Percentiles rank a stretch among this genome's conserved stretches.
Evolutionary conservation across 1,140 invertebrate species (phyloP).

Genomic region (Drosophila kurseongensis): DNA sequence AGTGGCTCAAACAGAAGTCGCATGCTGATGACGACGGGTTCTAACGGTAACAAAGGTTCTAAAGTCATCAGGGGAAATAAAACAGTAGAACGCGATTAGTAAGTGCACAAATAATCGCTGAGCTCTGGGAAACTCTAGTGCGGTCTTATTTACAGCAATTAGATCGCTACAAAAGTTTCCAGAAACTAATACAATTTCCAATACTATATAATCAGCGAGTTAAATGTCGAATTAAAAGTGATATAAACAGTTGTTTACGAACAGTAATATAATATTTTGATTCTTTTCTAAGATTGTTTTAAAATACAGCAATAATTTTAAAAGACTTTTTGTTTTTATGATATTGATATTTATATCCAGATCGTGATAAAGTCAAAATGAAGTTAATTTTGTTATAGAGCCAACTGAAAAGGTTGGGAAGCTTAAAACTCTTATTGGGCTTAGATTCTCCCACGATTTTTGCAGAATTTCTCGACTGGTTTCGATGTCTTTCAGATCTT

Average conservation of each 20-base stretch:
- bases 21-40: conserved; percentile 33
- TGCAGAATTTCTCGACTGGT: not conserved
- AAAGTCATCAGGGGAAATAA: conserved; percentile 6
- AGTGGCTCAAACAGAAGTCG: conserved; percentile 25
- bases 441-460: conserved; percentile 33
- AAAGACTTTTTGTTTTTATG: too few relatives aligned
- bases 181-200: not conserved
- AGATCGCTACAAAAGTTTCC: not conserved
- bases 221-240: too few relatives aligned
- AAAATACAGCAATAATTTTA: too few relatives aligned
- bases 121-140: not conserved
- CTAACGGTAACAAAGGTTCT: conserved; percentile 37
- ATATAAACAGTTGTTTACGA: too few relatives aligned
- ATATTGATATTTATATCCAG: too few relatives aligned
- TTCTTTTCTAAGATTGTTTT: too few relatives aligned
- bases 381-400: not conserved
- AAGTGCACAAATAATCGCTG: not conserved
- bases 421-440: not conserved
- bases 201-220: too few relatives aligned
- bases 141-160: not conserved
- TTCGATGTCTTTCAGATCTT: conserved; percentile 14
- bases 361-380: not conserved
- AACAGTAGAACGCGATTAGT: not conserved
- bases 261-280: too few relatives aligned
- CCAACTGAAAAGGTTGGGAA: not conserved